Base-by-base conservation (phyloP, 1,140 invertebrate species). In the Pseudomyrmex gracilis region DNA sequence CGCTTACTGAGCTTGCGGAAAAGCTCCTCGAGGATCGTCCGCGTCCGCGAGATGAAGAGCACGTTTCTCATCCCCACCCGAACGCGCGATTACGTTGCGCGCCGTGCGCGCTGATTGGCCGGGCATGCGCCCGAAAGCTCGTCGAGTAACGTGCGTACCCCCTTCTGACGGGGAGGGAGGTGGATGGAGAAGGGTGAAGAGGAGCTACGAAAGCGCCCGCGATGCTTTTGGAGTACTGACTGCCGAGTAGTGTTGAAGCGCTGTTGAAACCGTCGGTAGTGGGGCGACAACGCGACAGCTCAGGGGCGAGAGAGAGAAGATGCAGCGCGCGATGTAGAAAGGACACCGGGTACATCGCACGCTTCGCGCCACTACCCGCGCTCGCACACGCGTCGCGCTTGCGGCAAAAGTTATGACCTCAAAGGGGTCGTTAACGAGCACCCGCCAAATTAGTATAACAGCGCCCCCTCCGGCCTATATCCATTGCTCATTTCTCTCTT, bases 341-440 rank as follows among this genome's bases (percentile, higher is more conserved):
- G 68, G 83, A 68, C 74, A 84, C 57, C 55, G 60, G 15, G 70
- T 60, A 68, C 73, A 73, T 77, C 74, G 84, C 82, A 83, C 66
- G 61, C 45, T 78, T 70, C 73, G 58, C 76, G 80, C 80, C 67
- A 82, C 78, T 53, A 78, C 17, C 20, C 82, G 20, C 67, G 17
- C 70, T 85, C 67, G 51, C 73, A 85, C 64, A 74, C 73, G 60
- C 60, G 67, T 73, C 68, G 73, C 84, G 85, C 83, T 88, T 88
- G 90, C 84, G 90, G 92, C 88, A 88, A 90, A 92, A 93, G 91
- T 92, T 92, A 92, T 90, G 88, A 92, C 91, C 91, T 93, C 92
- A 93, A 92, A 93, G 89, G 91, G 87, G 78, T 93, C 92, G 92
- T 93, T 93, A 92, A 90, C 89, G 88, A 89, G 90, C 88, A 43